Base-by-base conservation (phyloP, 2,113 vertebrate genomes). In the Seriola rivoliana region DNA sequence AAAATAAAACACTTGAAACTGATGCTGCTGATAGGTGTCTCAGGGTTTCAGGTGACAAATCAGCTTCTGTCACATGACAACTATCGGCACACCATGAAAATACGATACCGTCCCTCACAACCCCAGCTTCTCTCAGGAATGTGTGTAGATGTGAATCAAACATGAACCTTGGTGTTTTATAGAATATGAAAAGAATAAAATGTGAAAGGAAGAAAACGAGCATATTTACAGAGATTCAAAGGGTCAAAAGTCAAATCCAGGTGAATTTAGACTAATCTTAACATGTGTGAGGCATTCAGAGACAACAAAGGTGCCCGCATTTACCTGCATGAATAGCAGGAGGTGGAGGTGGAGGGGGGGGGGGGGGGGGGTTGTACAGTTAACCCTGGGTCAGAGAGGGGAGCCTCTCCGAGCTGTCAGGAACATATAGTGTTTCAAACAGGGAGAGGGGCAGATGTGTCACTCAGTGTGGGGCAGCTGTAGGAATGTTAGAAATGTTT, bases 331-430 rank as follows among this genome's bases (percentile, higher is more conserved):
- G 75, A 19, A 21, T 4, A 68, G 16, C 12, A 50, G 40, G 29
- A 36, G n/a, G 23, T 46, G 12, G 7, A 14, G 7, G 14, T 17
- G 46, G 12, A 13, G 3, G 46, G 46, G 46, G 46, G 63, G 34
- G 23, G 23, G 46, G 12, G 46, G 3, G 46, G 46, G 46, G 46
- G 63, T 25, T 38, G 21, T 4, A 11, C 42, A 57, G 23, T 17
- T n/a, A 29, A 29, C 29, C 54, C 50, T 46, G 11, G 2, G 59
- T 64, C 29, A 68, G 70, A 50, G 4, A 32, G 77, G 62, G 78
- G 75, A 63, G 79, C 64, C 67, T 66, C 44, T 70, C 36, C 0
- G 13, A 80, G 29, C 73, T 86, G 85, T 62, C 78, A 65, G 40
- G 40, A 74, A 32, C 23, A 4, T 46, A 69, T 38, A 21, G 0